Evolutionary conservation across 2,797 vertebrate species (phyloP), one percentile per base, ranked within the genome.

Genomic region (Micropoecilia bifurca): DNA sequence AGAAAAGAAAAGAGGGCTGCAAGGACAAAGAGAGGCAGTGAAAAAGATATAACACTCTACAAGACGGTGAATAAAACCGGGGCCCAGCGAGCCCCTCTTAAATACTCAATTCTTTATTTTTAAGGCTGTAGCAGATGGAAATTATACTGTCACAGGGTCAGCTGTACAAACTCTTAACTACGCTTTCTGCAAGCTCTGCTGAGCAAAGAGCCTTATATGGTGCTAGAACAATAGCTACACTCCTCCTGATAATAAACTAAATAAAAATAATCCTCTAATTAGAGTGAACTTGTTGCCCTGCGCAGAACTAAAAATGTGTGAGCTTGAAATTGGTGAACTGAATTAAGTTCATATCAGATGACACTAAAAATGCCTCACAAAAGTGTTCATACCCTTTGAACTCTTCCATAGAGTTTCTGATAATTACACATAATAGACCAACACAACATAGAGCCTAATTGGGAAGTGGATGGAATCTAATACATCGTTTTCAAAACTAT

Each of bases 21-120:
- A 47, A 74, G 46, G 55, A 85, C 72, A 78, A 72, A 85, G 18
- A 73, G 72, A 83, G 72, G 45, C 0, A 46, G 71, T 73, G 77
- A 87, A 82, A 76, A 84, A 80, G 76, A 85, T 80, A 81, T 43
- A 83, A 79, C 57, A 53, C 41, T 79, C 57, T 75, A 69, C 6
- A n/a, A 78, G 71, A 88, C 74, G 79, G 81, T 79, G 87, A 81
- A 74, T 75, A 74, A 80, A 88, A 83, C 73, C 16, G 48, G n/a
- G n/a, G 61, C 73, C 63, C 80, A 82, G 78, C 46, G 73, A 87
- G 77, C 66, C 72, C 77, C 36, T 81, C 47, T 82, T 83, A 80
- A 90, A 91, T 73, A 78, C 50, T 81, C 71, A 85, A 86, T 92
- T 87, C 85, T 79, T 92, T 85, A 90, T 84, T 87, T 87, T 93